Base-by-base conservation (phyloP, 1,140 invertebrate species). In the Ditylenchus dipsaci region DNA sequence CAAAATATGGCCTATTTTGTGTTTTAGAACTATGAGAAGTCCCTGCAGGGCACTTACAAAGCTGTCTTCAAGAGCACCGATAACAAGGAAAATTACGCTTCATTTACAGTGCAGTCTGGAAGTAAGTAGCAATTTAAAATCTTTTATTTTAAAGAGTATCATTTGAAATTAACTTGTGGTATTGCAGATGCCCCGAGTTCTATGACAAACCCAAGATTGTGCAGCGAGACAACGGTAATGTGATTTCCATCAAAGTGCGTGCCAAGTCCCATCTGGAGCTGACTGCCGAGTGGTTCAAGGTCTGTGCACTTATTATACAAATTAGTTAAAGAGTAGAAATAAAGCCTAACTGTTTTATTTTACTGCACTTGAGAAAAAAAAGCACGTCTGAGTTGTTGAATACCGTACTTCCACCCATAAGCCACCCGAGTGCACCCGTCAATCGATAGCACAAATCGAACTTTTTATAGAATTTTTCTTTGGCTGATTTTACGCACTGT, bases 161-260 rank as follows among this genome's bases (percentile, higher is more conserved):
- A 13, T 27, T 57, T 23, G 29, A 26, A 21, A 15, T 5, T 19
- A 15, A 3, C 1, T 57, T 57, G 27, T 19, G 26, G 19, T 38
- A 62, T 15, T 67, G 47, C 71, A 82, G 80, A 83, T 65, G 80
- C 80, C 27, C 80, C 1, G 80, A 82, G 61, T 82, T 82, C 67
- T 76, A 80, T 61, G 80, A 82, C 30, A 82, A 82, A 61, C 80
- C 80, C 43, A 81, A 82, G 70, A 82, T 82, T 74, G 76, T 83
- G 21, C 80, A 82, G 66, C 71, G 75, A 67, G 80, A 82, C 63
- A 72, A 69, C 29, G 79, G 79, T 38, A 82, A 83, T 61, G 67
- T 81, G 19, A 68, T 79, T 65, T 62, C 66, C 30, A 82, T 82
- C 53, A 82, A 82, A 58, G 79, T 75, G n/a, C 74, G 80, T 42